Evolutionary conservation across 2,113 vertebrate genomes (phyloP), one percentile per base, ranked within the genome.

Genomic region (Cisticola juncidis): DNA sequence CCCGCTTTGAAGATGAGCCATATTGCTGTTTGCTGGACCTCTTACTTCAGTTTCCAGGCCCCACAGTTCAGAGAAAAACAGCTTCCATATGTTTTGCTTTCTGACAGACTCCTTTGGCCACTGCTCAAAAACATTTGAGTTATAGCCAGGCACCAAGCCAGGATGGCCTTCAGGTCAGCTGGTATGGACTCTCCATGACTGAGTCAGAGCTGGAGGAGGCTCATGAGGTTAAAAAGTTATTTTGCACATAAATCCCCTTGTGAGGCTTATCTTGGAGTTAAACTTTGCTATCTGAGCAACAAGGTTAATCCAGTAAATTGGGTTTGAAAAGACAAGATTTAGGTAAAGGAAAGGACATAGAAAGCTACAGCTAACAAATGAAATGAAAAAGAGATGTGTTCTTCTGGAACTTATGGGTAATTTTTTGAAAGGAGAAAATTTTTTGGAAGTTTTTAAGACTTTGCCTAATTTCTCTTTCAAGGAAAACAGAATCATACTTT

Each of bases 281-380:
- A 95, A 76, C 31, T 86, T 74, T 68, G 40, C 12, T 92, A 47
- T 82, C 35, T 73, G 56, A 92, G 61, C 33, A 73, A 31, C 69
- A 78, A 81, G 81, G 85, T 96, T 94, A 95, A 96, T 91, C 51
- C 71, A 74, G 47, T 86, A 90, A 93, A 91, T 62, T 58, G 5
- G 42, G 13, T 31, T 80, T 73, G 88, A 80, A 96, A 92, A 69
- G 22, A 54, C 54, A 93, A 82, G 64, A 54, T 42, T 82, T 80
- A 80, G 81, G 71, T 77, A 96, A 91, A 96, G 44, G 26, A 77
- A 80, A 80, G 29, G 29, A 42, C 38, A 80, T 54, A 58, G 53
- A 31, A 92, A 90, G 21, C 42, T 76, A 58, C 1, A 8, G 23
- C 12, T 88, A 54, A 36, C n/a, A 88, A 81, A 81, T 22, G 2